A percentile compares a stretch with the other conserved stretches of the same genome.
phyloP scores from a whole-genome alignment of 92 coral and sea anemone species.

The Phymanthus crucifer region DNA sequence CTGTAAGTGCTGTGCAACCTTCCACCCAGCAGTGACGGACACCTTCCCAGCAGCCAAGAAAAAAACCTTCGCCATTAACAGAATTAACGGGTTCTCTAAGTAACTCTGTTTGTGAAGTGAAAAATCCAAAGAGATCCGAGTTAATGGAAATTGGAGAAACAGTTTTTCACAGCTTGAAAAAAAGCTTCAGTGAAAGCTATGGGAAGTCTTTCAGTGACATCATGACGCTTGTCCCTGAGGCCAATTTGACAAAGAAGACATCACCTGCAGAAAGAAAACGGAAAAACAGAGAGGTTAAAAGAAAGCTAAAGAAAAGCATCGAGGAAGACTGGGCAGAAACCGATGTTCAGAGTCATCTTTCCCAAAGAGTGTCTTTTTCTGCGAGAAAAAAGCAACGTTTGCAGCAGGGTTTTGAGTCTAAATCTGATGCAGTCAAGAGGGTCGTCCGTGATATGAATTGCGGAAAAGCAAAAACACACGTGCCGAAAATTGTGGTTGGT shows the following conservation, averaged over 20 bases:
- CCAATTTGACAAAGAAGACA: background rate
- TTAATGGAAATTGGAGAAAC: constrained; percentile 9
- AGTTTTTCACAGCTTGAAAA: background rate
- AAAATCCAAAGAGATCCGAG: background rate
- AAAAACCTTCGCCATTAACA: background rate
- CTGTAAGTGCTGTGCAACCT: constrained; percentile 1
- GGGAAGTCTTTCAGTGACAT: constrained; percentile 9
- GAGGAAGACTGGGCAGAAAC: background rate
- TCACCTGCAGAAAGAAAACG: constrained; percentile 19
- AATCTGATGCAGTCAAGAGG: background rate
- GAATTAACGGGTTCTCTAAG: background rate
- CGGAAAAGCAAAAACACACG: background rate
- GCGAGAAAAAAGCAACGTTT: background rate
- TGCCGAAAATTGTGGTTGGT: background rate
- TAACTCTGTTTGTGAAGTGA: background rate
- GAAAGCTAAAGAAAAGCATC: background rate
- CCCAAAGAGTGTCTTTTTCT: background rate
- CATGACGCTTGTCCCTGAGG: constrained; percentile 19
- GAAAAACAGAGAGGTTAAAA: background rate
- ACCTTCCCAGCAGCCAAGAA: background rate
- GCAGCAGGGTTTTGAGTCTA: background rate
- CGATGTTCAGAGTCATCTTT: background rate
- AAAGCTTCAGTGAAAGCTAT: background rate
- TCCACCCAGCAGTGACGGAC: background rate
- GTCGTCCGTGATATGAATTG: background rate